Base-by-base conservation (phyloP, 1,140 invertebrate species). In the Drosophila teissieri region DNA sequence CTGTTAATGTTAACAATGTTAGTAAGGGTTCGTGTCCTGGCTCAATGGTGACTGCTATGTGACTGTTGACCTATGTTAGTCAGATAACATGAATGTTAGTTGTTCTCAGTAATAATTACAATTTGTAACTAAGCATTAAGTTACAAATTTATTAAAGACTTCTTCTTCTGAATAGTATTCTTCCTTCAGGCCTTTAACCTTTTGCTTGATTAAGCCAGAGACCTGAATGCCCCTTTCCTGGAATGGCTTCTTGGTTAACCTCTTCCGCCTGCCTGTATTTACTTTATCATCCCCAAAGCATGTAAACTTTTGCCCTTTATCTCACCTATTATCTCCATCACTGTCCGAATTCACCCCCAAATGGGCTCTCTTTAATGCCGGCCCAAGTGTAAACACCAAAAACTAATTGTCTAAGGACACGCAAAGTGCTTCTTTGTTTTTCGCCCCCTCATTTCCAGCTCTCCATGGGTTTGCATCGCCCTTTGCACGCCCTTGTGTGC, bases 341-440 rank as follows among this genome's bases (percentile, higher is more conserved):
- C 46, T 34, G 40, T 22, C 51, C 49, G 36, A 37, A 24, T 48
- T 31, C 52, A 55, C 54, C 61, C 72, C 54, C 22, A 36, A 34
- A 45, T 3, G 48, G 53, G n/a, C 55, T 49, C 46, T 53, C 62
- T 62, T 79, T 61, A 76, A 76, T 76, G 76, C 40, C 45, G 62
- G 55, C 46, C 60, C 24, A 76, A 76, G 55, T 69, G 74, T 69
- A 77, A 77, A 69, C 73, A 61, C 52, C 63, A 60, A 67, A 76
- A 68, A 84, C 73, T 84, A 84, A 84, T 84, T 80, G 80, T 58
- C 49, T 37, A 52, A 65, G 34, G 56, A 22, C 80, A 82, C 74
- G 80, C 80, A 61, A 65, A 80, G 56, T 37, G 64, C 68, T 49
- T 46, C 27, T 56, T 70, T 19, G 37, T 27, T 42, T 57, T 31